Conservation (phyloP, 92 coral and sea anemone genomes). For the Galaxea fascicularis region DNA sequence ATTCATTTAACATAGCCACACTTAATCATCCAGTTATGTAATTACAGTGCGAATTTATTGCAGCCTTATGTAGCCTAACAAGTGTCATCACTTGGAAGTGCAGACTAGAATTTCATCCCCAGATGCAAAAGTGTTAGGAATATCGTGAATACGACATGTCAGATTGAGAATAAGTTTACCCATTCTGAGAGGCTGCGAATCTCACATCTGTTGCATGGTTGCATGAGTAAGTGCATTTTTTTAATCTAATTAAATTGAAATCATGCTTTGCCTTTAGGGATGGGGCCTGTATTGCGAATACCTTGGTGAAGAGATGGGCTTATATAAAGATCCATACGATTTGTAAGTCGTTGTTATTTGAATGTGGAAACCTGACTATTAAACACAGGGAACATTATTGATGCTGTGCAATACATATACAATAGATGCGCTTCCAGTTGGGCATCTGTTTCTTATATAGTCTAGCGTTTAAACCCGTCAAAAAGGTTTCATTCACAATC, state of each 20-base stretch:
- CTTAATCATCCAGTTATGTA: no score
- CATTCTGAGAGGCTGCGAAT: no score
- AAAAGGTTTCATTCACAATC: background rate
- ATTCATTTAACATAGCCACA: no score
- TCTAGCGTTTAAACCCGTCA: background rate
- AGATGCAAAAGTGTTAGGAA: no score
- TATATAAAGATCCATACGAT: constrained; percentile 86
- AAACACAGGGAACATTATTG: background rate
- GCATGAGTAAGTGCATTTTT: no score
- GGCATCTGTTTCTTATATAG: background rate
- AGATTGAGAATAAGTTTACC: no score
- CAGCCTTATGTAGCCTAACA: no score
- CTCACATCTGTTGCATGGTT: no score
- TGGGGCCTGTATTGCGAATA: constrained; percentile 96
- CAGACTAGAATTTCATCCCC: no score
- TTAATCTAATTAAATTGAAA: background rate
- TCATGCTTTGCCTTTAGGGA: constrained; percentile 64
- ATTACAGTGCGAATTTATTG: no score
- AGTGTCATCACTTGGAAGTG: no score
- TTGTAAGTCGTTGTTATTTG: constrained; percentile 68
- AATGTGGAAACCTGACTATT: background rate
- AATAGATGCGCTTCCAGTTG: background rate
- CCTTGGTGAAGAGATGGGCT: constrained; percentile 94
- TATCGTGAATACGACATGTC: no score
- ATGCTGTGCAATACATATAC: background rate